Base-by-base conservation (phyloP, 2,888 invertebrate genomes). In the Nowickia ferox region DNA sequence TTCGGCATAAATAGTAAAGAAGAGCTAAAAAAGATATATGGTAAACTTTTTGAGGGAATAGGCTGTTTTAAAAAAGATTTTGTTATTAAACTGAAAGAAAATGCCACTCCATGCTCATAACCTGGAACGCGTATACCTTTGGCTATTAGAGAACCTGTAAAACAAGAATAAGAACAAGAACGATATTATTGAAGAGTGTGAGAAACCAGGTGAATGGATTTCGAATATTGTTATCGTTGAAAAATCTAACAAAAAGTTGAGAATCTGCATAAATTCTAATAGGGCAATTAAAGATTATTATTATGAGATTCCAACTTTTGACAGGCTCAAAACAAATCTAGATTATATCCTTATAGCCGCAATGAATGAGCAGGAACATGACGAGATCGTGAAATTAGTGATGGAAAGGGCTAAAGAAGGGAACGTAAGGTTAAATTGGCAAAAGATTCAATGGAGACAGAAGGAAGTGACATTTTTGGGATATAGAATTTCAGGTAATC, bases 141-240 rank as follows among this genome's bases (percentile, higher is more conserved):
- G 4, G 55, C 74, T 44, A 38, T 82, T 22, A 69, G 75, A 46
- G 68, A 75, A 17, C 59, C 65, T 51, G 57, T 68, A 44, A 59
- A 44, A 57, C 22, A 42, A 11, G 80, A 69, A 65, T 40, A 53
- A 17, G 19, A 77, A 9, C n/a, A 66, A 78, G 19, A 68, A 68
- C 40, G 66, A 51, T 9, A 76, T 84, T 48, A 81, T 74, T 63
- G 76, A 75, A 48, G 22, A 22, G 44, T 44, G 44, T 11, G 44
- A 44, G 13, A 13, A 44, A 44, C 44, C 44, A 44, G 44, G 65
- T 53, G 72, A 59, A 8, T 78, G 84, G 68, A 38, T 68, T 38
- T 84, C 84, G 19, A 84, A 78, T 61, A 84, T 75, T 30, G 81
- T 87, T 63, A 69, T 81, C n/a, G 84, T 77, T 5, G 76, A 84